Base-by-base conservation (phyloP, 53 echinoderm and acorn worm genomes). In the Luidia sarsii region DNA sequence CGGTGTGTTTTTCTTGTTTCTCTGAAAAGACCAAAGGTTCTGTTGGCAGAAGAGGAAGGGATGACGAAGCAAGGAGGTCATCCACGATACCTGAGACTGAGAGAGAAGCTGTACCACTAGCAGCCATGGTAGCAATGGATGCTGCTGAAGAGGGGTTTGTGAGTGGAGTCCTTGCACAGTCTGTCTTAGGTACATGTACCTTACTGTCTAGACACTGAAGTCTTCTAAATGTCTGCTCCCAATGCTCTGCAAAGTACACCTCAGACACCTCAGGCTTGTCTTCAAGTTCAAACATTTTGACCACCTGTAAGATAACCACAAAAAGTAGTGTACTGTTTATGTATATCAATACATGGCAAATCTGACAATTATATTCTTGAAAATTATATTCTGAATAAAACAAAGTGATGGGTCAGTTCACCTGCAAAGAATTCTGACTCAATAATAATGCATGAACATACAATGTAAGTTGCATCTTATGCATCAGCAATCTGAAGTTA, bases 211-310 rank as follows among this genome's bases (percentile, higher is more conserved):
- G 46, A 39, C 54, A 80, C 56, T 87, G 82, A 16, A 96, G 83
- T 60, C 82, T 85, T 19, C 69, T 50, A 18, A 91, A 86, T 23
- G 96, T 91, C 37, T 83, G 71, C 66, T 90, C 83, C 92, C 92
- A 93, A 45, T 80, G 88, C 34, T 90, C 83, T 13, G 92, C 90
- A 71, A 96, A 96, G 36, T 82, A 84, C 0, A 93, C 93, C 67
- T 96, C 96, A 15, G 88, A 71, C 2, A 92, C 96, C 64, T 96
- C 96, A 33, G 86, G 70, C 35, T 69, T 89, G 36, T 89, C 86
- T 52, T 93, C 86, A 83, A 96, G 88, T 3, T 87, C 88, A 90
- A 96, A 92, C 80, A 96, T 90, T 57, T 96, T 90, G 53, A 92
- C 90, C 32, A 96, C 96, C 96, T 96, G 19, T 28, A 2, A n/a